These are phyloP conservation scores for Rhineura floridana DNA, from an alignment of 2,113 vertebrate species.

Conservation along the genomic window DNA sequence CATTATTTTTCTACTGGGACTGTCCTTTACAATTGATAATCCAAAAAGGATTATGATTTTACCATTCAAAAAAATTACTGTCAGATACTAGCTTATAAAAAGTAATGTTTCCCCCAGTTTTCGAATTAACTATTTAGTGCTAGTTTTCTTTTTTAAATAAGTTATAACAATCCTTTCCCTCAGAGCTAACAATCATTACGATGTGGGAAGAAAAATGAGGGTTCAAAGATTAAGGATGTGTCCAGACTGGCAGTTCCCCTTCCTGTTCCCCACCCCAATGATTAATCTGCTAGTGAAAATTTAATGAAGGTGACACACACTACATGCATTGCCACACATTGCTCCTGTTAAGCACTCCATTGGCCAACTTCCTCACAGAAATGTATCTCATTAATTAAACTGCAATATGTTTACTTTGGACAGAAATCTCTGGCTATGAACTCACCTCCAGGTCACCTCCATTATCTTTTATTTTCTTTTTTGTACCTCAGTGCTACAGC, in stretches of 20 bases:
- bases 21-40: neutral
- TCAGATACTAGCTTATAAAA: neutral
- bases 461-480: neutral
- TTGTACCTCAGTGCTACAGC: neutral
- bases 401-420: neutral
- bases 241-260: neutral
- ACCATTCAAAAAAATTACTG: neutral
- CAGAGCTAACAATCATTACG: neutral
- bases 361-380: neutral
- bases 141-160: neutral
- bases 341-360: neutral
- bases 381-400: neutral
- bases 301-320: neutral
- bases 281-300: neutral
- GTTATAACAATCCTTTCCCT: neutral
- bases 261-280: too few relatives aligned
- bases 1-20: neutral
- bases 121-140: neutral
- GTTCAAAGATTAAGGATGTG: neutral
- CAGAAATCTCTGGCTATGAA: neutral
- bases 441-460: neutral
- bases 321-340: neutral
- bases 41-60: neutral
- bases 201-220: neutral
- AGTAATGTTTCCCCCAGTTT: neutral